Percentiles rank a stretch among this genome's conserved stretches.
Evolutionary conservation across 37 sponge, comb jelly and placozoan genomes (phyloP).

Genomic region (Diacarnus erythraeanus): DNA sequence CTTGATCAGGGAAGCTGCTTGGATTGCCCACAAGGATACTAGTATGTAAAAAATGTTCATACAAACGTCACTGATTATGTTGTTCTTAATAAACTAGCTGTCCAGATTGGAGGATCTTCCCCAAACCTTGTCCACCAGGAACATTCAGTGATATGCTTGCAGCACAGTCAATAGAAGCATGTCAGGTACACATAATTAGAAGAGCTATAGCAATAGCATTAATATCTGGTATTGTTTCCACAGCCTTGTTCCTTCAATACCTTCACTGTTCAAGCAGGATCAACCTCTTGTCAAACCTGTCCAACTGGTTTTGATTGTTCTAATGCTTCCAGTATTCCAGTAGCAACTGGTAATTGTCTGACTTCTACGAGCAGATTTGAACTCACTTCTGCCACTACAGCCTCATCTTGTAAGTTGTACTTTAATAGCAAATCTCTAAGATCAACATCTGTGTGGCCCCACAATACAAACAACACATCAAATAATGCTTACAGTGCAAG

Average conservation of each 20-base stretch:
- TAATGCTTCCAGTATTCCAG: slow-evolving; percentile 20
- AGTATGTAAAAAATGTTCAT: slow-evolving; percentile 23
- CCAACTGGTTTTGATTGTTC: slow-evolving; percentile 35
- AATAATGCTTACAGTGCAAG: too few species aligned
- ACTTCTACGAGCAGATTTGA: neutral
- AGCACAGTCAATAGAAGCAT: neutral
- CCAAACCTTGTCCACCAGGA: slow-evolving; percentile 47
- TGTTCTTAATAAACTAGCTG: slow-evolving; percentile 25
- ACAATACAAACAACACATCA: neutral
- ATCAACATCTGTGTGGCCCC: too few species aligned
- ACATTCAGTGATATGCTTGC: slow-evolving; percentile 20
- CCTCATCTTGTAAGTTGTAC: too few species aligned
- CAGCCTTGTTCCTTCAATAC: slow-evolving; percentile 20
- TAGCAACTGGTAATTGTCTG: neutral
- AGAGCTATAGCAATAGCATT: too few species aligned
- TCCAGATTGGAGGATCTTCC: slow-evolving; percentile 37
- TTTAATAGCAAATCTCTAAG: too few species aligned
- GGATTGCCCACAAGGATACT: slow-evolving; percentile 54
- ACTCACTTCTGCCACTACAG: neutral
- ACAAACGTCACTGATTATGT: neutral
- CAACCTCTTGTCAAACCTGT: slow-evolving; percentile 29
- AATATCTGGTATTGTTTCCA: too few species aligned
- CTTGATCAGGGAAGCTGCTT: slow-evolving; percentile 30
- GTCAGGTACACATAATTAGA: slow-evolving; percentile 28
- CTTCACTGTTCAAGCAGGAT: slow-evolving; percentile 20